Percentiles rank a stretch among this genome's conserved stretches.
These are phyloP conservation scores for Macaria liturata DNA, from an alignment of 2,888 invertebrate species.

Conservation along the genomic window DNA sequence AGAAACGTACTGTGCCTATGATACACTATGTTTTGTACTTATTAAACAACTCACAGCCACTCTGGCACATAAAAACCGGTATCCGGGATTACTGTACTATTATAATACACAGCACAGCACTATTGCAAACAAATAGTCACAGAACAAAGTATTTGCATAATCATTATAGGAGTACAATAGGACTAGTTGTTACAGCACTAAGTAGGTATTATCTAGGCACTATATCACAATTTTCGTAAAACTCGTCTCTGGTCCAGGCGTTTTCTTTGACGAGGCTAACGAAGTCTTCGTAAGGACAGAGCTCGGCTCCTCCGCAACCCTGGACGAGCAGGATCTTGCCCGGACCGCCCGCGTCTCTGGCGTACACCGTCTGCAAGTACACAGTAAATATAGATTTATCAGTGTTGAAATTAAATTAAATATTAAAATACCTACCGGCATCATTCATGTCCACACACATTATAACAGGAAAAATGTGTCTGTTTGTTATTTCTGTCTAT, in stretches of 20 bases:
- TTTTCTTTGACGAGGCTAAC: slow-evolving; percentile 58
- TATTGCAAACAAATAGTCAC: neutral
- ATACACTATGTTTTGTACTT: slow-evolving; percentile 11
- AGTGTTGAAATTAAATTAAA: no score
- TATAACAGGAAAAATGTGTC: slow-evolving; percentile 15
- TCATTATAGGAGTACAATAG: slow-evolving; percentile 1
- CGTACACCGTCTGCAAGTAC: slow-evolving; percentile 69
- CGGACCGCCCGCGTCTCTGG: slow-evolving; percentile 63
- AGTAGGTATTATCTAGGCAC: slow-evolving; percentile 26
- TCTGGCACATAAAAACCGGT: slow-evolving; percentile 3
- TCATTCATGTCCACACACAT: no score
- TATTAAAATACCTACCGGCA: no score
- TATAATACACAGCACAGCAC: no score
- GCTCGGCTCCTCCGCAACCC: slow-evolving; percentile 64
- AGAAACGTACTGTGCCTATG: slow-evolving; percentile 9
- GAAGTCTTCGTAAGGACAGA: slow-evolving; percentile 80
- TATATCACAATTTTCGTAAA: slow-evolving; percentile 42
- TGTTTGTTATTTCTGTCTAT: no score
- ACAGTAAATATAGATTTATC: no score
- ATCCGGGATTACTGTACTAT: no score
- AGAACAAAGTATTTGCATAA: neutral
- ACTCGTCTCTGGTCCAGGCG: slow-evolving; percentile 50
- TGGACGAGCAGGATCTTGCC: slow-evolving; percentile 62
- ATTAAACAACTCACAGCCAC: slow-evolving; percentile 25
- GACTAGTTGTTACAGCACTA: slow-evolving; percentile 1